Evolutionary conservation across 2,113 vertebrate species (phyloP).

Genomic region (Oriolus oriolus): DNA sequence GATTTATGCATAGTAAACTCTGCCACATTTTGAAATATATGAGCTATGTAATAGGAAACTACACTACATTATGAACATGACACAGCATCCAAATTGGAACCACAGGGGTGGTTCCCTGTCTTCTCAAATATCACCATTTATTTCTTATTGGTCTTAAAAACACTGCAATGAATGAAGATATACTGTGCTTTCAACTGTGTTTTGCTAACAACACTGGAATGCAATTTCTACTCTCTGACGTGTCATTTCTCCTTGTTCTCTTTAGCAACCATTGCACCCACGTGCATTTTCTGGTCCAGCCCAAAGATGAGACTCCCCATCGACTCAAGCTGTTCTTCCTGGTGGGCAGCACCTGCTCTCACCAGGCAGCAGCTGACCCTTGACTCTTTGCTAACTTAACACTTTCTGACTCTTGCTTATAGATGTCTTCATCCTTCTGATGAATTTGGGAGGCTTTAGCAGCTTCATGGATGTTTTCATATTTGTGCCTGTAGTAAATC

Average conservation of each 20-base stretch:
- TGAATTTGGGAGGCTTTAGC: not conserved
- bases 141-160: not conserved
- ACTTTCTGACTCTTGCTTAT: not conserved
- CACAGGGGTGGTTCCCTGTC: not conserved
- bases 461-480: not conserved
- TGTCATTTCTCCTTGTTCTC: not conserved
- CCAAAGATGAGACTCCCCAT: not conserved
- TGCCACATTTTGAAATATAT: not conserved
- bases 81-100: not conserved
- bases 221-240: not conserved
- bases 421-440: not conserved
- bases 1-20: not conserved
- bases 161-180: not conserved
- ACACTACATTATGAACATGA: not conserved
- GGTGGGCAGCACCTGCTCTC: not conserved
- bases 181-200: not conserved
- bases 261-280: not conserved
- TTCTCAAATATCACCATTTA: not conserved
- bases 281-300: not conserved
- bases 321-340: not conserved
- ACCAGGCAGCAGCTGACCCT: not conserved
- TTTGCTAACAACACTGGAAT: not conserved
- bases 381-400: not conserved
- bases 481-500: not conserved
- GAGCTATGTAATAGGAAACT: not conserved